Evolutionary conservation across 92 coral and sea anemone species (phyloP).

Genomic region (Virgularia gustaviana): DNA sequence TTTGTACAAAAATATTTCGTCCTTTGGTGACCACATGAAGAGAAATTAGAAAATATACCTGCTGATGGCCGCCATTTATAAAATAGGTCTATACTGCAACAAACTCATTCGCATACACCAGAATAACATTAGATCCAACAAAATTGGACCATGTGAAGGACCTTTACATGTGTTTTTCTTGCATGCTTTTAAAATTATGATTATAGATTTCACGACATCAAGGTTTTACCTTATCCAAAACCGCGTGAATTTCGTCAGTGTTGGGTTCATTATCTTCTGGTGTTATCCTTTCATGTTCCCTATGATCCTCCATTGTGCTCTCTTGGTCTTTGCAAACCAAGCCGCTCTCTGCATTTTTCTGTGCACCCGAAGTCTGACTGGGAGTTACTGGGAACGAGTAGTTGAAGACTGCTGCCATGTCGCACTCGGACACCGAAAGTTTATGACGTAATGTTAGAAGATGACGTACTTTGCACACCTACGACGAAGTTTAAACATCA

Average conservation of each 20-base stretch:
- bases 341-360: neutral
- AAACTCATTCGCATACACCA: too few relatives aligned
- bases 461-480: slow-evolving; percentile 95
- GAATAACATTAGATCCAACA: too few relatives aligned
- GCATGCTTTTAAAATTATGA: too few relatives aligned
- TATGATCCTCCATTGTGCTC: neutral
- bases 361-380: neutral
- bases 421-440: slow-evolving; percentile 63
- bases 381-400: neutral
- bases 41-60: too few relatives aligned
- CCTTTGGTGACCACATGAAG: too few relatives aligned
- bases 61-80: too few relatives aligned
- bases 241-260: slow-evolving; percentile 24
- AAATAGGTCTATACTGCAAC: too few relatives aligned
- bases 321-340: slow-evolving; percentile 1
- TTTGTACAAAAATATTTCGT: too few relatives aligned
- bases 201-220: too few relatives aligned
- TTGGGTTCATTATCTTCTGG: neutral
- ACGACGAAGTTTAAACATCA: neutral
- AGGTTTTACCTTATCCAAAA: slow-evolving; percentile 28
- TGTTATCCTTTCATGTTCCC: neutral
- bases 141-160: too few relatives aligned
- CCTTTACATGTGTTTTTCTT: too few relatives aligned
- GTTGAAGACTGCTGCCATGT: neutral
- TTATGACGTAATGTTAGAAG: slow-evolving; percentile 68